Conservation (phyloP, 1,140 invertebrate species). For the Oncopodura yosiiana region DNA sequence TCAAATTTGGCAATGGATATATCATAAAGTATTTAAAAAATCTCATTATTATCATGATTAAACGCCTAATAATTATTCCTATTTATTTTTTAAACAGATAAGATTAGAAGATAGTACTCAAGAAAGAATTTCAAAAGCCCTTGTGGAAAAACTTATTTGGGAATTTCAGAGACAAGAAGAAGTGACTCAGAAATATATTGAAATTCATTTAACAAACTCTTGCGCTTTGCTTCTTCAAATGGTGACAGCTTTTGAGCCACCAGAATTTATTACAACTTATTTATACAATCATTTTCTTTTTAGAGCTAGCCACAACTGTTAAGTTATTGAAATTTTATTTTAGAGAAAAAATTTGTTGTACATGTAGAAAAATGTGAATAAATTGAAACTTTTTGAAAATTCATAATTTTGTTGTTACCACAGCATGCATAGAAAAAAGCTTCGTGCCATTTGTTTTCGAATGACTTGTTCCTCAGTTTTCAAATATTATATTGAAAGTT, state of each 20-base stretch:
- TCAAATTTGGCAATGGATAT: constrained; percentile 67
- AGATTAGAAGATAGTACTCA: constrained; percentile 41
- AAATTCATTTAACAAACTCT: constrained; percentile 42
- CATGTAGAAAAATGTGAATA: no score
- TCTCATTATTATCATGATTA: not conserved
- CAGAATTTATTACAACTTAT: constrained; percentile 51
- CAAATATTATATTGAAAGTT: no score
- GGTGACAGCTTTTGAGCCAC: constrained; percentile 44
- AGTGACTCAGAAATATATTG: constrained; percentile 37
- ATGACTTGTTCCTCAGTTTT: no score
- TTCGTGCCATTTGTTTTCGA: no score
- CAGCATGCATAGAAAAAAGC: no score
- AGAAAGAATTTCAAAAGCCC: constrained; percentile 40
- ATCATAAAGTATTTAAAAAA: constrained; percentile 46
- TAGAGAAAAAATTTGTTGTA: no score
- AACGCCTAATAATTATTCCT: not conserved
- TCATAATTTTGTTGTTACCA: no score
- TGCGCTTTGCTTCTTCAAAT: constrained; percentile 48
- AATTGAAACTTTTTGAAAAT: no score
- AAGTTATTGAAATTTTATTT: no score
- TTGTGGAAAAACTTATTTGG: constrained; percentile 41
- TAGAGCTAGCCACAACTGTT: constrained; percentile 11
- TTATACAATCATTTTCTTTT: constrained; percentile 37
- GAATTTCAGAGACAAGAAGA: constrained; percentile 40
- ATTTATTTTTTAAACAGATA: constrained; percentile 21